Percentiles rank a stretch among this genome's conserved stretches.
Conservation (phyloP, 2,113 vertebrate genomes). For the Eudorcas thomsonii region DNA sequence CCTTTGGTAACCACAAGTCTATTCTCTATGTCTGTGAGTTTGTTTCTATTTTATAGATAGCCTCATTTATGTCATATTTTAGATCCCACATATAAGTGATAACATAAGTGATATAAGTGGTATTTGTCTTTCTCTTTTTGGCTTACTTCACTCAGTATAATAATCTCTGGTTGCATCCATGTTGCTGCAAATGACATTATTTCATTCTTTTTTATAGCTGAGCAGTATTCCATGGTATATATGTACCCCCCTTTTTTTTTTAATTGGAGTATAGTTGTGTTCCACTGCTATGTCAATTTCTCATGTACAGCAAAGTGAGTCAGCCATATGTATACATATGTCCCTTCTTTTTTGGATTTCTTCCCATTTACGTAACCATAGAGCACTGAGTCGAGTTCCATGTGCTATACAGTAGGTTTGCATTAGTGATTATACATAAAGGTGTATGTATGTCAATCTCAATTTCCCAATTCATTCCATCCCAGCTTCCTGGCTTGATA, state of each 20-base stretch:
- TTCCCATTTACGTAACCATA: background rate
- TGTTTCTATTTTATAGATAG: background rate
- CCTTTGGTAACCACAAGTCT: background rate
- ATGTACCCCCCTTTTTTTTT: background rate
- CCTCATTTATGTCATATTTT: background rate
- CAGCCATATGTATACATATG: background rate
- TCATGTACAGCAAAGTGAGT: background rate
- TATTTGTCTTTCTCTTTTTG: background rate
- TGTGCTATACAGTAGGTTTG: background rate
- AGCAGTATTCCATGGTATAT: background rate
- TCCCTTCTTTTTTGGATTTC: background rate
- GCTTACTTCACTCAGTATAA: background rate
- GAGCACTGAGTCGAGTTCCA: background rate
- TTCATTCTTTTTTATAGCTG: background rate
- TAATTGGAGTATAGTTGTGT: background rate
- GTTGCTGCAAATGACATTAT: background rate
- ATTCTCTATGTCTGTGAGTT: background rate
- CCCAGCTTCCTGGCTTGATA: background rate
- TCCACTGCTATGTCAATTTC: background rate
- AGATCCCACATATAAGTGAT: background rate
- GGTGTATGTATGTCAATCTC: background rate
- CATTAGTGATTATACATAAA: background rate
- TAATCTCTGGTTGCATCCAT: background rate
- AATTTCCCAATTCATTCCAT: background rate
- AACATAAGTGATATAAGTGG: background rate